Percentiles rank a stretch among this genome's conserved stretches.
Evolutionary conservation across 2,113 vertebrate species (phyloP).

Genomic region (Lepisosteus osseus): DNA sequence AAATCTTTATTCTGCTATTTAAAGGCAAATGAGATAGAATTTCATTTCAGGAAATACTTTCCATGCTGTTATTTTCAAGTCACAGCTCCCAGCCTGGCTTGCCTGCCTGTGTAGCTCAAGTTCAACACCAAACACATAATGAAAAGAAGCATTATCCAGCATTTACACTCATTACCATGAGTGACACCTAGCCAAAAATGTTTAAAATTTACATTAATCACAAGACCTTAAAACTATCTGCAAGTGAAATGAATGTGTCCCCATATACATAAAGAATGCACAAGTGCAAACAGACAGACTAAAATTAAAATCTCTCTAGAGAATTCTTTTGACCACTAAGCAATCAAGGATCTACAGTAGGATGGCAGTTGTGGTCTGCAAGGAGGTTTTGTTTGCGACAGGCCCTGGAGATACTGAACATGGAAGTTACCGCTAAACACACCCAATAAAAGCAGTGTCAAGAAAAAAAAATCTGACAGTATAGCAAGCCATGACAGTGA

Average conservation of each 20-base stretch:
- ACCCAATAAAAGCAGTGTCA: too few relatives aligned
- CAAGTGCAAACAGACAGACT: not conserved
- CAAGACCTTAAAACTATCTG: conserved; percentile 31
- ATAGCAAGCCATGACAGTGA: too few relatives aligned
- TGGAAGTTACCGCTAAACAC: too few relatives aligned
- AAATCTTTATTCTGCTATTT: conserved; percentile 61
- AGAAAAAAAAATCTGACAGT: too few relatives aligned
- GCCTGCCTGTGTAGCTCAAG: conserved; percentile 36
- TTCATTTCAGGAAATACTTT: conserved; percentile 74
- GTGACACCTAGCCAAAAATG: conserved; percentile 43
- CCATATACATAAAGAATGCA: conserved; percentile 15
- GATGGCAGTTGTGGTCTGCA: too few relatives aligned
- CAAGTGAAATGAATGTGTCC: conserved; percentile 20
- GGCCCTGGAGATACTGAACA: too few relatives aligned
- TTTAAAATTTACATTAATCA: conserved; percentile 45
- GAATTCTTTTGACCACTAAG: too few relatives aligned
- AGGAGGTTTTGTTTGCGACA: too few relatives aligned
- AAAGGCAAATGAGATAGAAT: conserved; percentile 63
- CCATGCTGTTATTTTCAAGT: conserved; percentile 48
- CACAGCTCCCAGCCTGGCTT: conserved; percentile 43
- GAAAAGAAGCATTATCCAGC: conserved; percentile 55
- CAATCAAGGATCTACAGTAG: too few relatives aligned
- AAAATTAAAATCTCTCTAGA: conserved; percentile 8
- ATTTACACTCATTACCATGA: conserved; percentile 38
- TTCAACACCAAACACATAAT: conserved; percentile 36